Percentiles rank a stretch among this genome's conserved stretches.
Conservation (phyloP, 2,797 vertebrate species). For the Lepus oiostolus region DNA sequence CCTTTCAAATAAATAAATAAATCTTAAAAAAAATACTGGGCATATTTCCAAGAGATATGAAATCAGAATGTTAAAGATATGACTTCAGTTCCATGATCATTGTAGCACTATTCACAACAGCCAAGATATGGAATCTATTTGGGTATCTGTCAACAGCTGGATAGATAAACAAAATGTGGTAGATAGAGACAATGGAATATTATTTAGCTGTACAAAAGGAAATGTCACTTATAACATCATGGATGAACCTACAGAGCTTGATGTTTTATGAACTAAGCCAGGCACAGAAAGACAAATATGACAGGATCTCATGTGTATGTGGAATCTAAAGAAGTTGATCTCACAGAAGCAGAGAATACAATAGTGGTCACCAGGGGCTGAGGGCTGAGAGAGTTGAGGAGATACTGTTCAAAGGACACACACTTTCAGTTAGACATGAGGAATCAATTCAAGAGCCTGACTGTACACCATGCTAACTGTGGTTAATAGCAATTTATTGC, state of each 20-base stretch:
- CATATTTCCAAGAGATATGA: neutral
- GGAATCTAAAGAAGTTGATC: neutral
- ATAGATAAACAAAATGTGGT: neutral
- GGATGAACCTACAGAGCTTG: neutral
- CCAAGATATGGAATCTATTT: neutral
- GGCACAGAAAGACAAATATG: neutral
- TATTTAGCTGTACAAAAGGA: neutral
- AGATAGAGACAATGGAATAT: no score
- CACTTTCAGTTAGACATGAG: neutral
- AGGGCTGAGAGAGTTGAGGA: neutral
- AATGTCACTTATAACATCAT: neutral
- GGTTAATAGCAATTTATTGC: neutral
- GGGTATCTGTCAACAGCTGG: neutral
- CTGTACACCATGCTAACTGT: neutral
- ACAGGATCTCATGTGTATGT: neutral
- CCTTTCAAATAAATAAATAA: no score
- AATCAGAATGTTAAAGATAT: neutral
- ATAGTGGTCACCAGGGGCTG: neutral
- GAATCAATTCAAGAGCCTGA: neutral
- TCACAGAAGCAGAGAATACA: neutral
- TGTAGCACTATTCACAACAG: neutral
- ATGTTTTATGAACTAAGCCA: neutral
- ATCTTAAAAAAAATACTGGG: neutral
- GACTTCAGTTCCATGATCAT: neutral
- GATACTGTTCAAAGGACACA: neutral